Base-by-base conservation (phyloP, 2,888 invertebrate species). In the Cryptosula pallasiana region DNA sequence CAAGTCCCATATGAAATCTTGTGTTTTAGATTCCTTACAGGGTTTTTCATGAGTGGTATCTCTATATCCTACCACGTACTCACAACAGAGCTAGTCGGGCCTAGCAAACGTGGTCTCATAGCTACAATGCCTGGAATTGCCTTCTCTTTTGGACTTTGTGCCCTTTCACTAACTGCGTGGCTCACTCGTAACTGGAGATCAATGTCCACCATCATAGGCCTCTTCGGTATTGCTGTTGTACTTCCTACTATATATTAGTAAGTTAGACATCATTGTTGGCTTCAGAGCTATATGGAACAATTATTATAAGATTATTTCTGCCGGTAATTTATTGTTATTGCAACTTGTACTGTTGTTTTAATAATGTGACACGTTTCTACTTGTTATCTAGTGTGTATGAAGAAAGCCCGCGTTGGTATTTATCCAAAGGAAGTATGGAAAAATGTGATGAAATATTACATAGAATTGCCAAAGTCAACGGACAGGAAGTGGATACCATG, bases 11-110 rank as follows among this genome's bases (percentile, higher is more conserved):
- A n/a, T n/a, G n/a, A n/a, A n/a, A n/a, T n/a, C n/a, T 25, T 57
- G 5, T 23, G 5, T 63, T 63, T 5, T n/a, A 63, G 70, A 36
- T 35, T 34, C 36, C 45, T 70, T 25, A 36, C 70, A 3, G 70
- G 45, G 23, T 70, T 70, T 45, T 70, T 70, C 36, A 35, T 70
- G 13, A 70, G 70, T 54, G 70, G 70, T 23, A 29, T 54, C 25
- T 13, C 36, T 5, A 23, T 29, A 29, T 35, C 36, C 9, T 13
- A 5, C 16, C 36, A 36, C 29, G 45, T 70, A 9, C 32, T 70
- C 2, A 54, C 55, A 9, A 36, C 70, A 3, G 70, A 70, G 36
- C 70, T 70, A 5, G 45, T 70, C 23, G 70, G 70, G 13, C 70
- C 70, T 1, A 54, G 45, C 29, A 70, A 70, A 29, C 70, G 70